Evolutionary conservation across 2,888 invertebrate species (phyloP), one percentile per base, ranked within the genome.

Genomic region (Pachymerium ferrugineum): DNA sequence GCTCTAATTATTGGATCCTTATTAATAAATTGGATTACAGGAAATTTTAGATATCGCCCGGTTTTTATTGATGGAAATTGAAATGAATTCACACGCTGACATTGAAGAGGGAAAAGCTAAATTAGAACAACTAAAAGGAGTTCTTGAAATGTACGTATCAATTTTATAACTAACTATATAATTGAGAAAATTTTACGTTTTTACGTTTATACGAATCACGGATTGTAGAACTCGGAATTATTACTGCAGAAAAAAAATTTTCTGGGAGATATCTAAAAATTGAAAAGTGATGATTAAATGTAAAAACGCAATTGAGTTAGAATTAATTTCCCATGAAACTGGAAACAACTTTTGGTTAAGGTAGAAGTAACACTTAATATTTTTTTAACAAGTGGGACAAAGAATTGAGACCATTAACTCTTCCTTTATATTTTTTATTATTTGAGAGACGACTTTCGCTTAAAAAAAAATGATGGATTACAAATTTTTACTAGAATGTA

Each of bases 41-140:
- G 98, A 99, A 86, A 96, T 99, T 78, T 85, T 99, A 78, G 99
- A 99, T 82, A 96, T 98, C 76, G 93, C 97, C 1, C 88, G 99
- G 71, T 93, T 91, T 75, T 84, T 99, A 74, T 85, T 98, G 25
- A 88, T 90, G 0, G 97, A 97, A 83, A 93, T 94, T 77, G 92
- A 94, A 82, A 91, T 92, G 74, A 87, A 92, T 73, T 90, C 91
- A 5, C 94, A 94, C 80, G 91, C 92, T 0, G 96, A 95, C 84
- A 90, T 97, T 35, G 97, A 97, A 81, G 97, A 98, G 84, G 97
- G 97, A 81, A 94, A 94, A 81, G 93, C 93, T 69, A 99, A 99
- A 84, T 84, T 99, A 77, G 97, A 97, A 80, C 99, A 99, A 83
- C 86, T 99, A 25, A 97, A 98, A 83, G 92, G 94, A 80, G 99